A percentile compares a stretch with the other conserved stretches of the same genome.
These are phyloP conservation scores for Leptestheria dahalacensis DNA, from an alignment of 1,140 invertebrate species.

Conservation along the genomic window DNA sequence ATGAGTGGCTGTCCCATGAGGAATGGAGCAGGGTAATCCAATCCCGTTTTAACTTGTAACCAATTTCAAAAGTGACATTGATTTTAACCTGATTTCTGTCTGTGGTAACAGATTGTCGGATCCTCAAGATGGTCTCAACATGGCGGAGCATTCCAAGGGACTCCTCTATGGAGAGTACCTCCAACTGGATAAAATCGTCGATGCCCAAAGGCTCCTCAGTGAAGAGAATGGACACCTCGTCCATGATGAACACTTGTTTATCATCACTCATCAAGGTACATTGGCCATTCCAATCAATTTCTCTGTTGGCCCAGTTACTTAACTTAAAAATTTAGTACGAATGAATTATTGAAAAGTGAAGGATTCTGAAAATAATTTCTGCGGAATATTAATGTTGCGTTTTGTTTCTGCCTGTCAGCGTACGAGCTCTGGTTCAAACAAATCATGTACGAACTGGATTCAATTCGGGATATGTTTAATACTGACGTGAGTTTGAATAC, in stretches of 20 bases:
- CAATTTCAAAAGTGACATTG: no score
- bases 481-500: slow-evolving; percentile 33
- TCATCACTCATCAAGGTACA: slow-evolving; percentile 90
- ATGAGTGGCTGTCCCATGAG: slow-evolving; percentile 3
- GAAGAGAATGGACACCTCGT: slow-evolving; percentile 48
- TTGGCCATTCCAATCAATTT: no score
- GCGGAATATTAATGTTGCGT: slow-evolving; percentile 2
- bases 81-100: no score
- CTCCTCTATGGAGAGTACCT: slow-evolving; percentile 77
- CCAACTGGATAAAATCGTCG: slow-evolving; percentile 74
- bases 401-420: slow-evolving; percentile 41
- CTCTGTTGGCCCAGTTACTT: no score
- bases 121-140: slow-evolving; percentile 19
- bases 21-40: not conserved
- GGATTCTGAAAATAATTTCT: not conserved
- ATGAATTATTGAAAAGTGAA: no score
- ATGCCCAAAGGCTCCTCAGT: slow-evolving; percentile 69
- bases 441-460: slow-evolving; percentile 93
- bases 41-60: not conserved
- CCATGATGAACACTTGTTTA: slow-evolving; percentile 96
- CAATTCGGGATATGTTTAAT: slow-evolving; percentile 66
- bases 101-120: slow-evolving; percentile 6
- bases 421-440: slow-evolving; percentile 99
- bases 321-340: no score
- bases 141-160: slow-evolving; percentile 29